Conservation (phyloP, 64 coral and sea anemone genomes). For the Dendrophyllia cribrosa region DNA sequence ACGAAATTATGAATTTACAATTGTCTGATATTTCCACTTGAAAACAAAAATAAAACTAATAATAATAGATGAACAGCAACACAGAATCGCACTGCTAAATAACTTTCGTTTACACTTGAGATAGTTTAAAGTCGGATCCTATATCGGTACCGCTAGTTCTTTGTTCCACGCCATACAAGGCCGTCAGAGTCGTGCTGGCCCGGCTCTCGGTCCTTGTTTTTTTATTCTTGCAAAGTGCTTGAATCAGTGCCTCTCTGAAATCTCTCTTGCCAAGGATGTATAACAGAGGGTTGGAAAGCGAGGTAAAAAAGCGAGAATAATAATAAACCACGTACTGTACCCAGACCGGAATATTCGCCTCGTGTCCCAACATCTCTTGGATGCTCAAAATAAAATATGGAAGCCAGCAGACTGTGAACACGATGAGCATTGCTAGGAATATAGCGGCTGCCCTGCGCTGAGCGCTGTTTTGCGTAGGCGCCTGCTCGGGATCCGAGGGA, state of each 20-base stretch:
- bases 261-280: constrained; percentile 80
- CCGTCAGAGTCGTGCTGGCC: not conserved
- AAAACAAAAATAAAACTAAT: no score
- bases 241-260: constrained; percentile 63
- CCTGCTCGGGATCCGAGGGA: not conserved
- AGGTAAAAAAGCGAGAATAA: constrained; percentile 74
- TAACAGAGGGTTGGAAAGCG: constrained; percentile 61
- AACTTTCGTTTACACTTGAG: no score
- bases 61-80: no score
- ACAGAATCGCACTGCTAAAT: no score
- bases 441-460: constrained; percentile 69
- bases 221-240: not conserved
- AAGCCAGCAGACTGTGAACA: constrained; percentile 75
- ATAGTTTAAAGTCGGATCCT: no score
- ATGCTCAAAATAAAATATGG: constrained; percentile 72
- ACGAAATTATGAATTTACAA: no score
- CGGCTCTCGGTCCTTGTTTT: constrained; percentile 4
- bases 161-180: not conserved
- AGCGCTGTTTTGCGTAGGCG: constrained; percentile 12
- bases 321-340: constrained; percentile 58
- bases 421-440: constrained; percentile 62
- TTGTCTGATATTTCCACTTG: no score
- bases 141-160: not conserved
- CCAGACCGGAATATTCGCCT: constrained; percentile 4
- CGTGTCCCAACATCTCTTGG: not conserved